Percentiles rank a stretch among this genome's conserved stretches.
These are phyloP conservation scores for Pangasius krempfi DNA, from an alignment of 2,797 vertebrate genomes.

Conservation along the genomic window DNA sequence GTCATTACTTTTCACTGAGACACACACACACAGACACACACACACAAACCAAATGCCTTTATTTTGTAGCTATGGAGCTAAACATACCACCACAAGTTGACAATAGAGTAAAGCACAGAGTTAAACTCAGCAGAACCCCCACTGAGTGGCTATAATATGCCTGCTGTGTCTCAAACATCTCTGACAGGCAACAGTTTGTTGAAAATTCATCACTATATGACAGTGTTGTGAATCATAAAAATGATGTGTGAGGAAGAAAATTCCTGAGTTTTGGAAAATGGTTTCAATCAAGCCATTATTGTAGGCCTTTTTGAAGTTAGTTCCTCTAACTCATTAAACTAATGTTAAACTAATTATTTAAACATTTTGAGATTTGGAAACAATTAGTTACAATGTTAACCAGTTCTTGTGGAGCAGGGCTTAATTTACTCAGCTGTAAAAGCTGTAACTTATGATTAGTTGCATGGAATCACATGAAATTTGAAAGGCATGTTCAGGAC, in stretches of 20 bases:
- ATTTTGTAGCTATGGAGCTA: conserved; percentile 43
- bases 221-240: background rate
- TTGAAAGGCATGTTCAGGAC: background rate
- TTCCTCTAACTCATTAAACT: background rate
- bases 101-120: conserved; percentile 13
- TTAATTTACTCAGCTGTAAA: background rate
- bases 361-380: background rate
- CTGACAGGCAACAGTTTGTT: background rate
- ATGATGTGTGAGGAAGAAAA: background rate
- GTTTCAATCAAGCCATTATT: background rate
- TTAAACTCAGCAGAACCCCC: conserved; percentile 31
- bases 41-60: conserved; percentile 22
- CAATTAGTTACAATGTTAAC: background rate
- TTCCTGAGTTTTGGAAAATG: background rate
- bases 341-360: background rate
- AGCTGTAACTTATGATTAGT: background rate
- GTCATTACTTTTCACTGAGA: conserved; percentile 30
- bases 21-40: conserved; percentile 20
- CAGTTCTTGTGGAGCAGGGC: background rate
- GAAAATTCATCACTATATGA: conserved; percentile 9
- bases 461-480: background rate
- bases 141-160: conserved; percentile 17
- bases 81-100: conserved; percentile 39
- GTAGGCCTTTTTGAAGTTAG: too few relatives aligned
- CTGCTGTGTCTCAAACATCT: conserved; percentile 18